Conservation (phyloP, 2,888 invertebrate genomes). For the Acronicta alni region DNA sequence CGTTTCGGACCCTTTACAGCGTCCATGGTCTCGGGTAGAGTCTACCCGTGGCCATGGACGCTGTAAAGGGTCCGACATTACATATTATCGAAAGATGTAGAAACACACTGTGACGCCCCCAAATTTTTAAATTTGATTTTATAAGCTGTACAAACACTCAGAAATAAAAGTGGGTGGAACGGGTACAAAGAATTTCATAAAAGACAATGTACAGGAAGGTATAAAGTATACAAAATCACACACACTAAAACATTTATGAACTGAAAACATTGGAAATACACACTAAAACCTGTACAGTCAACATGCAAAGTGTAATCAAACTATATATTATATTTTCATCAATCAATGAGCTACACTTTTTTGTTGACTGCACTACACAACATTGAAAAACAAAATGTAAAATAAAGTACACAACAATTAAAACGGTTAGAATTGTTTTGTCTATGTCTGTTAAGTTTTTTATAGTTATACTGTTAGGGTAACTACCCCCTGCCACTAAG, state of each 20-base stretch:
- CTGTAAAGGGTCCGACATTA: too few species aligned
- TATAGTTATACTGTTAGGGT: constrained; percentile 50
- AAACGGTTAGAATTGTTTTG: constrained; percentile 37
- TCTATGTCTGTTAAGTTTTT: constrained; percentile 38
- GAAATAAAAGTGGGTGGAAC: constrained; percentile 28
- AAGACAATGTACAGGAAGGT: constrained; percentile 27
- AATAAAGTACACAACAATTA: constrained; percentile 26
- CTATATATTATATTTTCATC: neutral
- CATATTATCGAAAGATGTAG: neutral
- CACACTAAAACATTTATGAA: constrained; percentile 56
- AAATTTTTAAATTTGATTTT: constrained; percentile 4
- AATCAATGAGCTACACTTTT: constrained; percentile 27
- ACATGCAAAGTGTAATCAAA: constrained; percentile 33
- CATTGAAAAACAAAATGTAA: constrained; percentile 37
- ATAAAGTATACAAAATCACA: constrained; percentile 55
- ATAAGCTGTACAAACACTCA: constrained; percentile 47
- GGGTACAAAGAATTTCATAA: constrained; percentile 15
- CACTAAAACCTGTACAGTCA: constrained; percentile 55
- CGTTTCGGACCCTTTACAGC: too few species aligned
- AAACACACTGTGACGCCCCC: neutral
- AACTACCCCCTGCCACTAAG: constrained; percentile 48
- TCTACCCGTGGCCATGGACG: too few species aligned
- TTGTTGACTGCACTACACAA: constrained; percentile 39
- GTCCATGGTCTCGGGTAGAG: too few species aligned
- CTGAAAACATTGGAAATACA: constrained; percentile 49